Evolutionary conservation across 1,140 invertebrate genomes (phyloP).

Genomic region (Zaprionus tsacasi): DNA sequence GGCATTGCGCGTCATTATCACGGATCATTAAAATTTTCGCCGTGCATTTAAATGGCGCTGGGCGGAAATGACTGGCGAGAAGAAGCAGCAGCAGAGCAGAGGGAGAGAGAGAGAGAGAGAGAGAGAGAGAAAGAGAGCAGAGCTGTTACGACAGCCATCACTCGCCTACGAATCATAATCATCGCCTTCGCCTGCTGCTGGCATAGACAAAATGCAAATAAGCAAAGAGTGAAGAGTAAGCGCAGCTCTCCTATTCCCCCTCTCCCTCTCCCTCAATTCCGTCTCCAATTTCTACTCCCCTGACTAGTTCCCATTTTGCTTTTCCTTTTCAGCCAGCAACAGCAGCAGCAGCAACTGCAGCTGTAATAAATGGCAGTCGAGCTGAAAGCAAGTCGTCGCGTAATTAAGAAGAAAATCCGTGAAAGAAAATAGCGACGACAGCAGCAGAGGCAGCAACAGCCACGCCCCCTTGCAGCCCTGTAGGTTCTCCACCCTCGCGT

Average conservation of each 20-base stretch:
- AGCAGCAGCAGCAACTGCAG: constrained; percentile 21
- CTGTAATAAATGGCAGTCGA: constrained; percentile 37
- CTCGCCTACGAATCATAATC: constrained; percentile 14
- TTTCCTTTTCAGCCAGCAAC: constrained; percentile 27
- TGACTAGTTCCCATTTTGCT: not conserved
- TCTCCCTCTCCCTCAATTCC: not conserved
- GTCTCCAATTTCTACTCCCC: not conserved
- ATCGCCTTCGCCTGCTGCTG: not conserved
- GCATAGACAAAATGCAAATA: constrained; percentile 74
- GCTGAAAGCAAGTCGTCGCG: constrained; percentile 52
- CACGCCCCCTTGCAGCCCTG: not conserved
- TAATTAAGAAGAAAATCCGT: constrained; percentile 76
- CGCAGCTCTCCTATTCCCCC: not conserved
- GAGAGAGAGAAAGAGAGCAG: constrained; percentile 19
- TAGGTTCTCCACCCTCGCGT: not conserved
- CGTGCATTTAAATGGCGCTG: constrained; percentile 48
- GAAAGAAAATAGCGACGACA: constrained; percentile 24
- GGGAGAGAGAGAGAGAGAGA: constrained; percentile 22
- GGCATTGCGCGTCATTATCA: constrained; percentile 75
- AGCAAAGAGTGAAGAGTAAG: constrained; percentile 44
- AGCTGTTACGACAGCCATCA: constrained; percentile 36
- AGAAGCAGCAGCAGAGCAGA: constrained; percentile 26
- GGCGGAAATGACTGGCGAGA: constrained; percentile 59
- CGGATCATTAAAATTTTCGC: constrained; percentile 79
- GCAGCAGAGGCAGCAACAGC: constrained; percentile 9